Evolutionary conservation across 2,888 invertebrate species (phyloP), one percentile per base, ranked within the genome.

Genomic region (Lasioglossum malachurum): DNA sequence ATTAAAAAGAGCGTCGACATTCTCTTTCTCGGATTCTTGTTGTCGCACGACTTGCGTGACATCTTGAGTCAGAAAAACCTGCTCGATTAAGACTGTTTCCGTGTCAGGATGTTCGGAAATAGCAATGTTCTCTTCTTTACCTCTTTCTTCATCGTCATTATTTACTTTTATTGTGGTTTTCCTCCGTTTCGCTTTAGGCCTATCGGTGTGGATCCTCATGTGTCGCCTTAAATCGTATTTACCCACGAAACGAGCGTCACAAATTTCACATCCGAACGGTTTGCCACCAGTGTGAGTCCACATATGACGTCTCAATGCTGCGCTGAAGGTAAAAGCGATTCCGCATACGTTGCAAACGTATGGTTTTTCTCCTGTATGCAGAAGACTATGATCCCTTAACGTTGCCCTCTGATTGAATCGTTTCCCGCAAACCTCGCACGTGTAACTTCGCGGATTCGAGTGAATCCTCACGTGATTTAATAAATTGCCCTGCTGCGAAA

Each of bases 401-500:
- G 95, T 95, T 0, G 95, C 93, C n/a, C 94, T 90, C 72, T 95
- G 95, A 89, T 95, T 95, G 71, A 95, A 95, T 78, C 94, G 90
- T 79, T 95, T 95, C 0, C 95, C 94, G 67, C 95, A 95, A 2
- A 94, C 92, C 44, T 95, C 95, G 78, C 95, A 95, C 0, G 93
- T 94, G 38, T 94, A 94, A 72, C 93, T 94, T 8, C 95, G 87
- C 0, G 95, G 95, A 89, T 95, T 95, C 4, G 92, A 93, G 76
- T 95, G 95, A 74, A 95, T 94, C 75, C 93, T 93, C 35, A 89
- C 82, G 74, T 95, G 95, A 80, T 94, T 95, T 5, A 95, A 79
- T 1, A 95, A 85, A 84, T 95, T 95, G 0, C 95, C 95, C 78
- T 95, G 94, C 72, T 95, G 95, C 0, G 95, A 95, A 85, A 96